A percentile compares a stretch with the other conserved stretches of the same genome.
Evolutionary conservation across 2,113 vertebrate species (phyloP).

Genomic region (Piprites chloris): DNA sequence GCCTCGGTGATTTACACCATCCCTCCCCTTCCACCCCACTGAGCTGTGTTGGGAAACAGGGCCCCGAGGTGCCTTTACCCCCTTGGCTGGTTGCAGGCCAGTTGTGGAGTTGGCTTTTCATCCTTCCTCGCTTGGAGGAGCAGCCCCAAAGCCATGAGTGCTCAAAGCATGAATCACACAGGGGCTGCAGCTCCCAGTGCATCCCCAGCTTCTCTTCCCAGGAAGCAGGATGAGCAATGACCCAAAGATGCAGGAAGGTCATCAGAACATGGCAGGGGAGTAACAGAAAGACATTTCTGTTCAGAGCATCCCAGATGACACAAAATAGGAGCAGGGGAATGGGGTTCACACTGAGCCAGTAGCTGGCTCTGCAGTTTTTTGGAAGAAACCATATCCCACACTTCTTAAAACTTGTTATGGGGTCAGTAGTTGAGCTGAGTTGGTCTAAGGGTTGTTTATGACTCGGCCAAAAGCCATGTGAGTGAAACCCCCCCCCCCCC

Average conservation of each 20-base stretch:
- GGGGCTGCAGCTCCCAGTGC: background rate
- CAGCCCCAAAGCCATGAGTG: background rate
- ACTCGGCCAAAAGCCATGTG: background rate
- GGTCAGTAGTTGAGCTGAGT: conserved; percentile 33
- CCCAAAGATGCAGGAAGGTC: background rate
- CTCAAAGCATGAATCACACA: background rate
- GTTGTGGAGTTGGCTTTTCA: background rate
- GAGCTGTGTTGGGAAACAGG: background rate
- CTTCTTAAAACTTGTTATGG: background rate
- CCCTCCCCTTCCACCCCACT: background rate
- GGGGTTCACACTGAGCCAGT: background rate
- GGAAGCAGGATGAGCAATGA: background rate
- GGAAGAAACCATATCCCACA: background rate
- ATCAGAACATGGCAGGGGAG: background rate
- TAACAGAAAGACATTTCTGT: background rate
- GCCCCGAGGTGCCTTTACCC: background rate
- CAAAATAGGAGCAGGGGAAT: background rate
- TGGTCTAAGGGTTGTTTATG: background rate
- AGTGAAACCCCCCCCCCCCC: conserved; percentile 5
- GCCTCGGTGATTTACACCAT: background rate
- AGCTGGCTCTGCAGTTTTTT: background rate
- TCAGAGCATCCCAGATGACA: background rate
- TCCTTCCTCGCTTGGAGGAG: background rate
- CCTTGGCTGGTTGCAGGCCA: background rate
- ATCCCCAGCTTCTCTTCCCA: background rate